phyloP scores from a whole-genome alignment of 2,888 invertebrate genomes.

The Cecidostiba fungosa region DNA sequence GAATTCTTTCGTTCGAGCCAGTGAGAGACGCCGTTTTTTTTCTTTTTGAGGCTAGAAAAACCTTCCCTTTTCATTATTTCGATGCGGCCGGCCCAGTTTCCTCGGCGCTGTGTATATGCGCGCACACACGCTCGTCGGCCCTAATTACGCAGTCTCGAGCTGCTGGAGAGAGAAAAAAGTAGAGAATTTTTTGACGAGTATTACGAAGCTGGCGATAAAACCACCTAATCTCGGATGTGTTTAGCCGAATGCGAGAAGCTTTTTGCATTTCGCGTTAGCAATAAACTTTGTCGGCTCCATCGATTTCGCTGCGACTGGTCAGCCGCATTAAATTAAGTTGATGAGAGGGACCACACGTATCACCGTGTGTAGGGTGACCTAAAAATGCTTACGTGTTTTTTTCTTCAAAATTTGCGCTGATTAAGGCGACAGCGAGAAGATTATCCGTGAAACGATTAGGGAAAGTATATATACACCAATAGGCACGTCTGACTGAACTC shows the following conservation, averaged over 20 bases:
- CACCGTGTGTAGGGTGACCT: neutral
- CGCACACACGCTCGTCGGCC: neutral
- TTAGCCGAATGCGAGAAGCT: neutral
- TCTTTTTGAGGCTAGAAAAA: constrained; percentile 8
- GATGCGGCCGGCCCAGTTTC: constrained; percentile 59
- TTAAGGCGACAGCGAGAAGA: neutral
- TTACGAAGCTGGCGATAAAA: neutral
- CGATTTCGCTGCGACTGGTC: constrained; percentile 67
- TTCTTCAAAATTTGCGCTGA: neutral
- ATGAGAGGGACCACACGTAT: constrained; percentile 65
- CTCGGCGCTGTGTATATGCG: neutral
- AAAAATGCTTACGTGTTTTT: neutral
- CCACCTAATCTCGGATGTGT: neutral
- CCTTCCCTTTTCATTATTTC: constrained; percentile 62
- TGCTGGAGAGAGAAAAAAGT: neutral
- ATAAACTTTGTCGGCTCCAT: constrained; percentile 56
- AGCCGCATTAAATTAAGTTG: constrained; percentile 68
- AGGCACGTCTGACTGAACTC: constrained; percentile 21
- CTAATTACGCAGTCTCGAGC: constrained; percentile 51
- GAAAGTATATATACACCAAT: neutral
- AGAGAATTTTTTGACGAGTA: constrained; percentile 2
- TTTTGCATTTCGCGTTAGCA: neutral
- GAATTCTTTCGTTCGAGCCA: constrained; percentile 60
- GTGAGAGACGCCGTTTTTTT: constrained; percentile 18
- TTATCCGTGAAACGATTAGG: neutral